phyloP scores from a whole-genome alignment of 2,797 vertebrate species.

The Alfaro cultratus region DNA sequence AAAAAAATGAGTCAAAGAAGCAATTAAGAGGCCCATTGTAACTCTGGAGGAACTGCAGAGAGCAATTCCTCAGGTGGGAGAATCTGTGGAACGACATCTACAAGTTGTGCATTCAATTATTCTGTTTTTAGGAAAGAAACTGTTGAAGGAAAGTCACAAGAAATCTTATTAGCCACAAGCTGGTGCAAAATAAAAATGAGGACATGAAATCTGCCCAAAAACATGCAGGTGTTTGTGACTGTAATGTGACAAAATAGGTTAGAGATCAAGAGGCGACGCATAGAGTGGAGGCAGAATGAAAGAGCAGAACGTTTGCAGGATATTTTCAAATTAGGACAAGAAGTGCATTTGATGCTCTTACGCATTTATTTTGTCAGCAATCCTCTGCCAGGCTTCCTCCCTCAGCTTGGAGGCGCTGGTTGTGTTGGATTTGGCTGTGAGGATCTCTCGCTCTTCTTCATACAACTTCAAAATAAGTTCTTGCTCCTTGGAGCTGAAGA shows the following conservation, averaged over 20 bases:
- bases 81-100: not conserved
- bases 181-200: too few species aligned
- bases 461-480: constrained; percentile 71
- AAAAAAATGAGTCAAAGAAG: not conserved
- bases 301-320: fast-evolving
- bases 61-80: not conserved
- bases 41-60: not conserved
- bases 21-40: not conserved
- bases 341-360: constrained; percentile 29
- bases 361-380: constrained; percentile 73
- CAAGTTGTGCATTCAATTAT: not conserved
- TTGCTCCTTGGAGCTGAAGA: constrained; percentile 75
- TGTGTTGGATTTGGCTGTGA: constrained; percentile 75
- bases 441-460: constrained; percentile 66
- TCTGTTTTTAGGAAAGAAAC: not conserved
- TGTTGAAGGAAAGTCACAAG: too few species aligned
- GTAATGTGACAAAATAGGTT: not conserved
- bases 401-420: constrained; percentile 70
- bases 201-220: not conserved
- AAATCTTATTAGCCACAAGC: too few species aligned
- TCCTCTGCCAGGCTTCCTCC: constrained; percentile 77
- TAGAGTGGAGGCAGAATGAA: not conserved
- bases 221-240: not conserved
- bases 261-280: not conserved
- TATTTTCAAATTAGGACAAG: not conserved